phyloP scores from a whole-genome alignment of 2,797 vertebrate species.

The Acrossocheilus wenchowensis region DNA sequence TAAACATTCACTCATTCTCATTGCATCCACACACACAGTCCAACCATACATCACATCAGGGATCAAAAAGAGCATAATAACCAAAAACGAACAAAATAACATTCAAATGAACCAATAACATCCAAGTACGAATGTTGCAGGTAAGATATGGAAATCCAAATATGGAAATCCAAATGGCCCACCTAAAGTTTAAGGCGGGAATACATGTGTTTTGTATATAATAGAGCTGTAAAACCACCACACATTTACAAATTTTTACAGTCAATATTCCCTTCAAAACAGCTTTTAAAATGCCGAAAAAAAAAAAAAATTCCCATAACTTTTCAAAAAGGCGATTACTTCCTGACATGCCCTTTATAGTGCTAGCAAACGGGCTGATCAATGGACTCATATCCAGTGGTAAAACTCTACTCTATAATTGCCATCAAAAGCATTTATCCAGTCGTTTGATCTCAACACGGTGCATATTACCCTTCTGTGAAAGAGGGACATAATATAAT shows the following conservation, averaged over 20 bases:
- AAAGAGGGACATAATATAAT: slow-evolving; percentile 5
- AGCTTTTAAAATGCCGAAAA: neutral
- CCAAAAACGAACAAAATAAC: slow-evolving; percentile 1
- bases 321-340: slow-evolving; percentile 62
- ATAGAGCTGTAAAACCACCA: neutral
- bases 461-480: neutral
- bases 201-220: slow-evolving; percentile 2
- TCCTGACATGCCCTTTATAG: slow-evolving; percentile 61
- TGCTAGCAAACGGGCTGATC: slow-evolving; percentile 34
- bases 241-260: slow-evolving; percentile 7
- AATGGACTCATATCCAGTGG: slow-evolving; percentile 14
- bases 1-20: neutral
- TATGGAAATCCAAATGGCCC: neutral
- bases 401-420: slow-evolving; percentile 20
- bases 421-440: slow-evolving; percentile 54
- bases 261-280: neutral
- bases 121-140: neutral
- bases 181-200: neutral
- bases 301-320: neutral
- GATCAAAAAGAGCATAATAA: neutral
- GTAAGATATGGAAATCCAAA: neutral
- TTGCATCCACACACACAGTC: slow-evolving; percentile 1
- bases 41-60: neutral
- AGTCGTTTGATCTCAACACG: slow-evolving; percentile 44
- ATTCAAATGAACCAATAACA: neutral